A percentile compares a stretch with the other conserved stretches of the same genome.
Conservation (phyloP, 2,797 vertebrate genomes). For the Rhabdomys pumilio region DNA sequence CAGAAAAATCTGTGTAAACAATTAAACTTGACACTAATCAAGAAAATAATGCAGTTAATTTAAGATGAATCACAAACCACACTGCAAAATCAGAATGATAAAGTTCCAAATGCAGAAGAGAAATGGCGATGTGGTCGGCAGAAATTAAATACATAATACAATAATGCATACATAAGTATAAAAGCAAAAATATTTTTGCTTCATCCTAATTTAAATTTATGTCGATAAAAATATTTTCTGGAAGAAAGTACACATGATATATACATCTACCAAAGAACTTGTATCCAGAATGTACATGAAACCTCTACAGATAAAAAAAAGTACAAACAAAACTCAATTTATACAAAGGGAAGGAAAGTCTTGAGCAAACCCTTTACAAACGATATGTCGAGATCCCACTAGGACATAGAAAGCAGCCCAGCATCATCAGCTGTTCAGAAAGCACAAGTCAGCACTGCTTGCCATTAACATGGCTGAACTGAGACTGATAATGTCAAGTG, state of each 20-base stretch:
- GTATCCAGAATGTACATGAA: conserved; percentile 20
- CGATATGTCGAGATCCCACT: not conserved
- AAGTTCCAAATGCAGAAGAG: not conserved
- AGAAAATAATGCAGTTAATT: conserved; percentile 41
- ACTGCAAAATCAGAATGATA: conserved; percentile 17
- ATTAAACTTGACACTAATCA: conserved; percentile 3
- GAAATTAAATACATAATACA: conserved; percentile 30
- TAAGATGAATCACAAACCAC: conserved; percentile 19
- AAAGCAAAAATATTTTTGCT: conserved; percentile 42
- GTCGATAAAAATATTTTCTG: not conserved
- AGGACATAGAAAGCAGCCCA: not conserved
- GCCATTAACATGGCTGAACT: not conserved
- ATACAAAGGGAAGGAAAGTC: conserved; percentile 28
- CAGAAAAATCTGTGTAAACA: conserved; percentile 26
- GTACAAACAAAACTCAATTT: conserved; percentile 20
- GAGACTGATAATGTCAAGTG: not conserved
- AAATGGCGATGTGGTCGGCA: not conserved
- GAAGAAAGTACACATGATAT: not conserved
- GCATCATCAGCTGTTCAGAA: conserved; percentile 23
- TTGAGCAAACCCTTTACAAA: conserved; percentile 17
- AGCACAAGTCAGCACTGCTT: not conserved
- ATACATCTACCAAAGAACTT: conserved; percentile 5
- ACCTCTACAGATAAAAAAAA: conserved; percentile 18
- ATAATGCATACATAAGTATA: not conserved
- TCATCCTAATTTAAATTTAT: conserved; percentile 59